Evolutionary conservation across 2,888 invertebrate species (phyloP), one percentile per base, ranked within the genome.

Genomic region (Hypercompe scribonia): DNA sequence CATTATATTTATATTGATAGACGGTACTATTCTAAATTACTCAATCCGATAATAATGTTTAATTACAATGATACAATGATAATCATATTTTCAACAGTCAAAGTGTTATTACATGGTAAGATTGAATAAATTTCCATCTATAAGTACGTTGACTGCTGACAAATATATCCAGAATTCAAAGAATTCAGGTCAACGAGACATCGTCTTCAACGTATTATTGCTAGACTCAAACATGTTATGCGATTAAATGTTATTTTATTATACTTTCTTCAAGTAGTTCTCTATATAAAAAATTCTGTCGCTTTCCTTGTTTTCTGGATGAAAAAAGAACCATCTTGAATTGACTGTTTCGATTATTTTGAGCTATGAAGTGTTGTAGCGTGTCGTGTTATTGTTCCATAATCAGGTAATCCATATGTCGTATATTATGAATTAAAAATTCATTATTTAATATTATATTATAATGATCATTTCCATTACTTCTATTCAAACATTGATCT

Each of bases 141-240:
- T 31, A 28, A 15, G 28, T 11, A 31, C 58, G 28, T 58, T 28
- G 28, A 58, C 28, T 31, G 15, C 31, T 61, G 58, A 28, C 28
- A 61, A 61, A 61, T 31, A 61, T 31, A 34, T 65, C 64, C 24
- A 65, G 33, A 61, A 28, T 61, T 61, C 31, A 61, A 61, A 31
- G 58, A 31, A 61, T 61, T 61, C 31, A 61, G 58, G 58, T 31
- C 58, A 61, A 18, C 31, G 58, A 61, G 58, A 61, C 31, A 15
- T 18, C 58, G 58, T 31, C 5, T 28, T 58, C 2, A 58, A 58
- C 28, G 58, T 61, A 61, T 31, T 61, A 31, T 61, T 61, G 31
- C 58, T 61, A 18, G 28, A 61, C 15, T 28, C 31, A 61, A 28
- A 61, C 18, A 61, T 15, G 58, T 13, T 15, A 13, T 28, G 31